Base-by-base conservation (phyloP, 1,140 invertebrate genomes). In the Neomicropteryx cornuta region DNA sequence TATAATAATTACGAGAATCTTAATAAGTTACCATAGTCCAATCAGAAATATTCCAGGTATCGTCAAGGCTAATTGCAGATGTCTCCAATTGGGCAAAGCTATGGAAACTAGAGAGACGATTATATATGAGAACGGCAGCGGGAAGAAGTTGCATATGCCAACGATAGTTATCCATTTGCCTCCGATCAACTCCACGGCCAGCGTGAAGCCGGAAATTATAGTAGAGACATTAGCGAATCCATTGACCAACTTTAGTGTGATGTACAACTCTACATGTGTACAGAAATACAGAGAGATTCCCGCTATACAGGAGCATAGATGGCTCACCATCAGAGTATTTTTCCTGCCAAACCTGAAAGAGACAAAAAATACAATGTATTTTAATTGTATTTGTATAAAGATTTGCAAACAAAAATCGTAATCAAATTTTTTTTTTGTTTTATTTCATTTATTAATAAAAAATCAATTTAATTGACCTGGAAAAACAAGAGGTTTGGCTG, bases 321-420 rank as follows among this genome's bases (percentile, higher is more conserved):
- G 60, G 5, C 76, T 68, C 31, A 72, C 51, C 52, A 83, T 71
- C 38, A 83, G 52, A 18, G 77, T 76, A 36, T 57, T 67, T 60
- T 83, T 83, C 44, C 81, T 65, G 3, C 81, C 81, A 45, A 73
- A 80, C 53, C 72, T 73, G n/a, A n/a, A n/a, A n/a, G n/a, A n/a
- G n/a, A n/a, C n/a, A n/a, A 33, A 3, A 36, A 37, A 27, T n/a
- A n/a, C n/a, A n/a, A n/a, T n/a, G n/a, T n/a, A n/a, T n/a, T 32
- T 32, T 5, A 32, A 14, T 13, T 17, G 6, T 32, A 32, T 32
- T 13, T 8, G 18, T 32, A 13, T 8, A 32, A 8, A n/a, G n/a
- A n/a, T n/a, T n/a, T n/a, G n/a, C n/a, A n/a, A n/a, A n/a, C n/a
- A n/a, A n/a, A n/a, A n/a, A n/a, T n/a, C n/a, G n/a, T n/a, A n/a